Percentiles rank a stretch among this genome's conserved stretches.
These are phyloP conservation scores for Rhadinocentrus ornatus DNA, from an alignment of 2,797 vertebrate genomes.

Conservation along the genomic window DNA sequence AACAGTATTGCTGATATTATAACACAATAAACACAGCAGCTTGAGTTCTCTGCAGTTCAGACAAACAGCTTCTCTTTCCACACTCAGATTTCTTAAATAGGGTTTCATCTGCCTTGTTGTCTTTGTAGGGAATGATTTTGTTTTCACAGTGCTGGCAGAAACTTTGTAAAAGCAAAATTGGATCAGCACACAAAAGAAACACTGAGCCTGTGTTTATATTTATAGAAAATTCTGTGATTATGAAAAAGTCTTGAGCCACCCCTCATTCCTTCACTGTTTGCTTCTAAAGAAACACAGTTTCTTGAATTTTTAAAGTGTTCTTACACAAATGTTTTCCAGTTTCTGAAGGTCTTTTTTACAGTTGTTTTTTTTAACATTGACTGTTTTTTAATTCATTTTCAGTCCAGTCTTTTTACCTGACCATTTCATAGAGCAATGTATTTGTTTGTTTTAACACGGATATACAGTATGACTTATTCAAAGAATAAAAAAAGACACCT, in stretches of 20 bases:
- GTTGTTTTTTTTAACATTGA: not conserved
- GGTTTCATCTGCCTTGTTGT: not conserved
- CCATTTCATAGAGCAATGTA: not conserved
- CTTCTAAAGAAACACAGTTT: not conserved
- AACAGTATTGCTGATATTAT: not conserved
- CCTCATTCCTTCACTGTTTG: conserved; percentile 3
- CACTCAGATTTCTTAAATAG: conserved; percentile 4
- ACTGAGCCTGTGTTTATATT: conserved; percentile 1
- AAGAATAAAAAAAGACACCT: not conserved
- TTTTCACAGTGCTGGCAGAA: not conserved
- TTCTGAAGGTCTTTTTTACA: not conserved
- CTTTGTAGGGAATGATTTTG: conserved; percentile 4
- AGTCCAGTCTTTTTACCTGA: not conserved
- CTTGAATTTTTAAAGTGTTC: not conserved
- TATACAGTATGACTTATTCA: not conserved
- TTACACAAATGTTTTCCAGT: not conserved
- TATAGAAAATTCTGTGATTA: not conserved
- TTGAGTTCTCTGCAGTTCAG: conserved; percentile 8
- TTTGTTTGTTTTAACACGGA: not conserved
- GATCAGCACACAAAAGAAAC: not conserved
- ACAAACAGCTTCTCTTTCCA: conserved; percentile 2
- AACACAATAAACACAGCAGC: not conserved
- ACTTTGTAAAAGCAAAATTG: not conserved
- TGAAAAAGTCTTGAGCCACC: not conserved
- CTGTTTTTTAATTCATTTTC: not conserved